phyloP scores from a whole-genome alignment of 2,888 invertebrate species.

The Salticus scenicus region DNA sequence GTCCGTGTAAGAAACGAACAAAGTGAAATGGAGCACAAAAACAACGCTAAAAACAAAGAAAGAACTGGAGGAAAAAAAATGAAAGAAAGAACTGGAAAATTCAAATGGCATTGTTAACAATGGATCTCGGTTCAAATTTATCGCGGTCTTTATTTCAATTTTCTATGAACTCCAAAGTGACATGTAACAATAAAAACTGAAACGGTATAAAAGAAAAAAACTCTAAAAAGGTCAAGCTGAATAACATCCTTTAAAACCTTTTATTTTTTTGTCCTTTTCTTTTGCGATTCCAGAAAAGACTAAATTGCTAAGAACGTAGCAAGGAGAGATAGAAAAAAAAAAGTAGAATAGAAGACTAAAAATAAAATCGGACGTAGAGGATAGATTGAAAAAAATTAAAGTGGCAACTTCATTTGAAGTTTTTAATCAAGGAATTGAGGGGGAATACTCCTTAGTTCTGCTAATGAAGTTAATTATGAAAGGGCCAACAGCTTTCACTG shows the following conservation, averaged over 20 bases:
- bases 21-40: not conserved
- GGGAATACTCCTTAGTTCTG: not conserved
- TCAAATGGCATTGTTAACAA: not conserved
- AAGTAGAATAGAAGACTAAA: not conserved
- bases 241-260: not conserved
- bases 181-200: slow-evolving; percentile 16
- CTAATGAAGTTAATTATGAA: slow-evolving; percentile 12
- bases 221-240: not conserved
- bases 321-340: not conserved
- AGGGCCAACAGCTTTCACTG: not conserved
- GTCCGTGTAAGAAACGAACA: not conserved
- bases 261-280: not conserved
- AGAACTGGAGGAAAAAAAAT: not conserved
- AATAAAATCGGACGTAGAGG: not conserved
- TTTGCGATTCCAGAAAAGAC: not conserved
- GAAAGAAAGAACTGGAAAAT: not conserved
- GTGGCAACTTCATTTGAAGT: slow-evolving; percentile 16
- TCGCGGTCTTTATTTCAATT: slow-evolving; percentile 25
- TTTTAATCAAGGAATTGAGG: not conserved
- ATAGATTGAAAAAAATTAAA: slow-evolving; percentile 14
- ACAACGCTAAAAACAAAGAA: not conserved
- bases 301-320: not conserved
- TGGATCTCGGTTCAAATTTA: slow-evolving; percentile 30
- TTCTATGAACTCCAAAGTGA: slow-evolving; percentile 18
- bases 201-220: not conserved